A percentile compares a stretch with the other conserved stretches of the same genome.
phyloP scores from a whole-genome alignment of 2,888 invertebrate genomes.

The Netelia inedita region DNA sequence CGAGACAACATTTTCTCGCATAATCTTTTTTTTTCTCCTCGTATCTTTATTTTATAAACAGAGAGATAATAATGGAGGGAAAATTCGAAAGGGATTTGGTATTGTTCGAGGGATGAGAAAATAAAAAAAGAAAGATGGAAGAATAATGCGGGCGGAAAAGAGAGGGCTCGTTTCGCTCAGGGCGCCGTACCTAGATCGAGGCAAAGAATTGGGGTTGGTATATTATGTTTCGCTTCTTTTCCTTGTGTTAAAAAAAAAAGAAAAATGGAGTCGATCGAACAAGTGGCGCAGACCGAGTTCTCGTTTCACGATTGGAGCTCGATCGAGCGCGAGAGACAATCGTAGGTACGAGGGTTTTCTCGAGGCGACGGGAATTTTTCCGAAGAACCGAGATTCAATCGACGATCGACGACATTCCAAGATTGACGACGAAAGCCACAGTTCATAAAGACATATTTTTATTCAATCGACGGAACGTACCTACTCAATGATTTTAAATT shows the following conservation, averaged over 20 bases:
- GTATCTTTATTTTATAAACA: slow-evolving; percentile 15
- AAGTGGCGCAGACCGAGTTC: background rate
- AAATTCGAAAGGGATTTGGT: slow-evolving; percentile 32
- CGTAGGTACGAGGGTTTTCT: background rate
- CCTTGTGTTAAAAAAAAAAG: background rate
- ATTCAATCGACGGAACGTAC: background rate
- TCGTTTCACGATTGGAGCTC: background rate
- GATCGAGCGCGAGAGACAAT: background rate
- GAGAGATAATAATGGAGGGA: slow-evolving; percentile 19
- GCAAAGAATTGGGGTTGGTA: background rate
- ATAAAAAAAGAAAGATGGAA: background rate
- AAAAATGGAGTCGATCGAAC: background rate
- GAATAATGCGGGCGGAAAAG: background rate
- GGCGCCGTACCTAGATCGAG: background rate
- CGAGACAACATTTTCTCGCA: slow-evolving; percentile 7
- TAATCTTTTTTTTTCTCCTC: too few relatives aligned
- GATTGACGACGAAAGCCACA: background rate
- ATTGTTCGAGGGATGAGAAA: slow-evolving; percentile 4
- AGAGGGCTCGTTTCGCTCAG: background rate
- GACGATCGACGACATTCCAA: background rate
- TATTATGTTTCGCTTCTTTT: background rate
- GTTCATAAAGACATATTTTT: background rate
- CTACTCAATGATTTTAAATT: too few relatives aligned
- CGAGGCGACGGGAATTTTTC: background rate
- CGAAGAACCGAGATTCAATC: background rate